phyloP scores from a whole-genome alignment of 2,888 invertebrate species.

The Catonia carolina region DNA sequence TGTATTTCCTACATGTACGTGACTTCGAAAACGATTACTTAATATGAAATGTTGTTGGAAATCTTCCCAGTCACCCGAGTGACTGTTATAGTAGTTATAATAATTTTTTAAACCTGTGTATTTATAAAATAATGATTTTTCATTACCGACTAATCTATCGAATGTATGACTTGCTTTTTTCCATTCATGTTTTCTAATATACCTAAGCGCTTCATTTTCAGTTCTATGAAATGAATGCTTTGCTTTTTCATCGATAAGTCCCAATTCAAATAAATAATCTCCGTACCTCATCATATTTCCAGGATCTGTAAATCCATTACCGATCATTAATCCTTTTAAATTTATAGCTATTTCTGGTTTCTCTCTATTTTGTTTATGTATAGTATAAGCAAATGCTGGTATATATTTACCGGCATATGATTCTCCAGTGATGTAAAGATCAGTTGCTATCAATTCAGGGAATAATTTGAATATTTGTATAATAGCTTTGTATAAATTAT shows the following conservation, averaged over 20 bases:
- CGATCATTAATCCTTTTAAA: slow-evolving; percentile 15
- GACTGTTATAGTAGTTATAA: slow-evolving; percentile 60
- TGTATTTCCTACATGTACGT: too few relatives aligned
- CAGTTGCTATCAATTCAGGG: slow-evolving; percentile 1
- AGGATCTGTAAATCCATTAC: slow-evolving; percentile 1
- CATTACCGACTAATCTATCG: slow-evolving; percentile 56
- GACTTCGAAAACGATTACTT: too few relatives aligned
- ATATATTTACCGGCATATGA: too few relatives aligned
- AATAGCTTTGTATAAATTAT: slow-evolving; percentile 6
- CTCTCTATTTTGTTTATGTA: slow-evolving; percentile 51
- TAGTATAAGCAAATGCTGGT: slow-evolving; percentile 10
- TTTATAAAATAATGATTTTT: slow-evolving; percentile 58
- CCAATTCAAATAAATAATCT: not conserved
- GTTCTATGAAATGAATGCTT: too few relatives aligned
- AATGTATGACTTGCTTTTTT: slow-evolving; percentile 63
- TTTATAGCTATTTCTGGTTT: slow-evolving; percentile 4
- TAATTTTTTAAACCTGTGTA: slow-evolving; percentile 68
- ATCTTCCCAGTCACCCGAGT: too few relatives aligned
- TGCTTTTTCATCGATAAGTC: slow-evolving; percentile 1
- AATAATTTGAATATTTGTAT: slow-evolving; percentile 12
- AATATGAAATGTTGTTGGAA: too few relatives aligned
- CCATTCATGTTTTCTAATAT: slow-evolving; percentile 49
- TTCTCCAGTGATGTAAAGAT: slow-evolving; percentile 2
- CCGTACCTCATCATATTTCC: not conserved
- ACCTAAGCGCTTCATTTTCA: too few relatives aligned